Base-by-base conservation (phyloP, 2,888 invertebrate species). In the Drosophila rellima region DNA sequence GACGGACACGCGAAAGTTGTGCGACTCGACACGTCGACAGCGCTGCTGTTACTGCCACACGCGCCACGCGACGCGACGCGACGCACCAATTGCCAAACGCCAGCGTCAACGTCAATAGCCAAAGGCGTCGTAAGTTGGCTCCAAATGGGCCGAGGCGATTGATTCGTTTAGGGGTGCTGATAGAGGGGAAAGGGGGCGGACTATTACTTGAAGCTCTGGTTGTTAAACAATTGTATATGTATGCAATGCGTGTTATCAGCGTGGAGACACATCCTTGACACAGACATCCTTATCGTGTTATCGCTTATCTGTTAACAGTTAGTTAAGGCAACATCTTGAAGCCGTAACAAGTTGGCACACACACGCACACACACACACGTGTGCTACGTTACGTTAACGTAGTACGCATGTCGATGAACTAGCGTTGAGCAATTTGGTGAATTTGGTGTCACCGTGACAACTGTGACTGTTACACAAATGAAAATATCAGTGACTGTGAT, bases 21-120 rank as follows among this genome's bases (percentile, higher is more conserved):
- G 77, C 80, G 78, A 79, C 78, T 83, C 77, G 83, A 82, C 88
- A 85, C 88, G 83, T 83, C 80, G 77, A 86, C 83, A 72, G 86
- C 83, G 74, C 82, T 86, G 83, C 71, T 76, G 75, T 74, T 82
- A 82, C 80, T 80, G 82, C 66, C 78, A 61, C 70, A 61, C 70
- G 71, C 67, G 62, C 45, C 67, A 66, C 74, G 44, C 75, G 70
- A 45, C 68, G 69, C 45, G 47, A 47, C 29, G 29, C 65, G 65
- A 72, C 63, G 56, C 55, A 67, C 51, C 47, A 61, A 40, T 54
- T 47, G 47, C 51, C 55, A 71, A 63, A 56, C 68, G 75, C 47
- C 64, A 69, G 29, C 57, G 62, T 8, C 57, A 39, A 57, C 59
- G 51, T 15, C 40, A 29, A 55, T 20, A 20, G 40, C 54, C 59